A percentile compares a stretch with the other conserved stretches of the same genome.
Conservation (phyloP, 2,113 vertebrate species). For the Neopipo cinnamomea region DNA sequence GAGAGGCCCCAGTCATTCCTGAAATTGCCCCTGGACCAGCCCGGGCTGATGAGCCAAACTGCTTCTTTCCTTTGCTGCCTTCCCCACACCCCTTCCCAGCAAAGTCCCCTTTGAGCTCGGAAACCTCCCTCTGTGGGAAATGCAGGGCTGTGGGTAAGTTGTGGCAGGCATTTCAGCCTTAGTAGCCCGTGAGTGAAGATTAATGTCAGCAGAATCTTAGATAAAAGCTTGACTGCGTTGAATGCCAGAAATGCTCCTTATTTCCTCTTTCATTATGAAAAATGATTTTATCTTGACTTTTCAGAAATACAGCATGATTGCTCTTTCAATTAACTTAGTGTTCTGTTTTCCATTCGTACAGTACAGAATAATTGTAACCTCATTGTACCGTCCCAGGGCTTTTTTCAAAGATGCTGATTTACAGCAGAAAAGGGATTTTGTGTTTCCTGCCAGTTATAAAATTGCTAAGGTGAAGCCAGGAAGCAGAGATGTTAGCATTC, state of each 20-base stretch:
- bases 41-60: background rate
- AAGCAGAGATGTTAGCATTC: background rate
- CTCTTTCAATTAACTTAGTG: slow-evolving; percentile 62
- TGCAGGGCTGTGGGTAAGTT: background rate
- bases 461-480: slow-evolving; percentile 26
- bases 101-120: accelerated
- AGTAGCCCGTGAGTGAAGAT: background rate
- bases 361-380: slow-evolving; percentile 30
- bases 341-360: slow-evolving; percentile 56
- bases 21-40: accelerated
- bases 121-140: background rate
- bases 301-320: slow-evolving; percentile 43
- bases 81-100: background rate
- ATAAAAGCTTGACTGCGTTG: background rate
- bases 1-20: accelerated
- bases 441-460: slow-evolving; percentile 34
- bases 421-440: slow-evolving; percentile 34
- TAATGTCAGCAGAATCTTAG: slow-evolving; percentile 1
- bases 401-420: slow-evolving; percentile 51
- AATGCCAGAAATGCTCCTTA: slow-evolving; percentile 14
- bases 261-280: slow-evolving; percentile 62
- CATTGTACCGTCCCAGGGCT: background rate
- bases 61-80: background rate
- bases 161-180: background rate
- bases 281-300: slow-evolving; percentile 62